Percentiles rank a stretch among this genome's conserved stretches.
These are phyloP conservation scores for Phyllotreta cruciferae DNA, from an alignment of 2,888 invertebrate genomes.

Conservation along the genomic window DNA sequence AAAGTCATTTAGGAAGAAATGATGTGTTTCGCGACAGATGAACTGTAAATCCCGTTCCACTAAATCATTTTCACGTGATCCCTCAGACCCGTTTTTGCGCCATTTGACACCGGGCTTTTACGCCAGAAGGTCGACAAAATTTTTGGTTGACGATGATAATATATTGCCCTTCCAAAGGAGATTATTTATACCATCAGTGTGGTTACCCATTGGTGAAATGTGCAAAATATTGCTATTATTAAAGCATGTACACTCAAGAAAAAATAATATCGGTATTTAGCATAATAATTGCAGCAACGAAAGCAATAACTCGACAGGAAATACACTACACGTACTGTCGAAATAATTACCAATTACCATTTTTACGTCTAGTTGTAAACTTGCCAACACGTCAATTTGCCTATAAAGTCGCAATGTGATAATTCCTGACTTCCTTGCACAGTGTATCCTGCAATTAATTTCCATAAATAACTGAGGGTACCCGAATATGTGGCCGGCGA, in stretches of 20 bases:
- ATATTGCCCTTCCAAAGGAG: background rate
- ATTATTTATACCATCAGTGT: no score
- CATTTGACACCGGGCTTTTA: slow-evolving; percentile 47
- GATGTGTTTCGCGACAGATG: slow-evolving; percentile 57
- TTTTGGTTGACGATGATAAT: slow-evolving; percentile 12
- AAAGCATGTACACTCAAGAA: no score
- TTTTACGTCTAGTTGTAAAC: slow-evolving; percentile 26
- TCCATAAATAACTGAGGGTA: slow-evolving; percentile 16
- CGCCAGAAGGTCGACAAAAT: slow-evolving; percentile 10
- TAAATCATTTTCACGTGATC: slow-evolving; percentile 59
- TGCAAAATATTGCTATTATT: no score
- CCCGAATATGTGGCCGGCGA: no score
- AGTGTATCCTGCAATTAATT: slow-evolving; percentile 17
- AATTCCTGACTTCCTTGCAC: slow-evolving; percentile 23
- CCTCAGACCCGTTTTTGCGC: slow-evolving; percentile 49
- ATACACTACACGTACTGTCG: slow-evolving; percentile 10
- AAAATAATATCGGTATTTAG: slow-evolving; percentile 4
- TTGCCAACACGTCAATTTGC: slow-evolving; percentile 20
- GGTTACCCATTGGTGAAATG: no score
- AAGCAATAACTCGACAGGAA: slow-evolving; percentile 8
- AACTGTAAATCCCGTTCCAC: slow-evolving; percentile 60
- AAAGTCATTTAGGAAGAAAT: slow-evolving; percentile 47
- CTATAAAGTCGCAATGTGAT: slow-evolving; percentile 21
- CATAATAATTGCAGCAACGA: background rate
- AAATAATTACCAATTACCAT: slow-evolving; percentile 19